Base-by-base conservation (phyloP, 2,797 vertebrate genomes). In the Carapus acus region DNA sequence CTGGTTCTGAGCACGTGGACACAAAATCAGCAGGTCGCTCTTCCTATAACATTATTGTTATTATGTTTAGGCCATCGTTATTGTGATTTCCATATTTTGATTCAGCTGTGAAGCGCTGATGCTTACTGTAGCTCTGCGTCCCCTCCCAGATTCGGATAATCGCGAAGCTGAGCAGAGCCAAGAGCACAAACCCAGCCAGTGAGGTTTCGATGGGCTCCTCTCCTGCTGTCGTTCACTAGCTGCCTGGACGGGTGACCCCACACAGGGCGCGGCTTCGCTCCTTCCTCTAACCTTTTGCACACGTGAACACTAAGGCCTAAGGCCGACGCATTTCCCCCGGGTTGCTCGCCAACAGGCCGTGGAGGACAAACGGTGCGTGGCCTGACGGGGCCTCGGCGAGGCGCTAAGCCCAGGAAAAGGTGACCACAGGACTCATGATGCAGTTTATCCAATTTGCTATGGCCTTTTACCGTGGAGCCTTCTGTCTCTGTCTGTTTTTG, bases 381-480 rank as follows among this genome's bases (percentile, higher is more conserved):
- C 73, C 44, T 55, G 49, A 65, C 71, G 66, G 48, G 61, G 79
- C n/a, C 71, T 74, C 56, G 48, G 58, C 63, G 61, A 73, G 58
- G 54, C 43, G 47, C 73, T 58, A 52, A 71, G 22, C 64, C 64
- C 58, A 72, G 69, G 71, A 73, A 75, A 74, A 9, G 65, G 74
- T 79, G 76, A 82, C 71, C 69, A 75, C 67, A 62, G 71, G 72
- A 80, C 68, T 81, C 64, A 67, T 57, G 71, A 82, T 81, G 76
- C 83, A 85, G 85, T 85, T 80, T 74, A 79, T 81, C 74, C 80
- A 73, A 77, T 85, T 85, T 87, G 81, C 74, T 76, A 81, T 81
- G 82, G 83, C 86, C 84, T 87, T 87, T 81, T 80, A 81, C 85
- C 85, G 82, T 82, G 81, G 74, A 83, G 80, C 83, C 84, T 89